phyloP scores from a whole-genome alignment of 2,797 vertebrate genomes.

The Loris lydekkerianus region DNA sequence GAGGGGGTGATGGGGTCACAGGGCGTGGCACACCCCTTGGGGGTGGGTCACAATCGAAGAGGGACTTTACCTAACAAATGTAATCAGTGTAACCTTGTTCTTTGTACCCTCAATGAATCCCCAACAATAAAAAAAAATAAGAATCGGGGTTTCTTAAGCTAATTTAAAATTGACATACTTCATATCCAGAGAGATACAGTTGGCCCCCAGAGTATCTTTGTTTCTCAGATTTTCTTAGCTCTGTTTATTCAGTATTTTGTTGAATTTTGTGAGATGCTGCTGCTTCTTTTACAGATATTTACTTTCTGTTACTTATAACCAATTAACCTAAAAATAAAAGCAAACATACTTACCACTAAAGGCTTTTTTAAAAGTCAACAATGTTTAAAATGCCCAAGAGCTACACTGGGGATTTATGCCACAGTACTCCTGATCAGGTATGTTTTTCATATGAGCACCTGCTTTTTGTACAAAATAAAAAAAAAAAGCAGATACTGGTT shows the following conservation, averaged over 20 bases:
- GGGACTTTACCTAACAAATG: too few relatives aligned
- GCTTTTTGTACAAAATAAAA: background rate
- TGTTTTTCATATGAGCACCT: constrained; percentile 58
- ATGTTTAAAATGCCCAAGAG: background rate
- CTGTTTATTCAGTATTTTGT: background rate
- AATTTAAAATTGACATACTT: background rate
- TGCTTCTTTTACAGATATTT: background rate
- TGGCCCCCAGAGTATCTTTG: background rate
- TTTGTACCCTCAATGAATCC: too few relatives aligned
- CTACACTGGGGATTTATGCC: background rate
- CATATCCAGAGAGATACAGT: background rate
- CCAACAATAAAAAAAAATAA: background rate
- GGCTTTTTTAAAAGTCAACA: background rate
- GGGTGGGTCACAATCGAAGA: too few relatives aligned
- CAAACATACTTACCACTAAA: constrained; percentile 13
- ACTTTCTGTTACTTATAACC: constrained; percentile 21
- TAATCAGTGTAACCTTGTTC: too few relatives aligned
- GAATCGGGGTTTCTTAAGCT: background rate
- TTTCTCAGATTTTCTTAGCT: background rate
- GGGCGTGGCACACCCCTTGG: too few relatives aligned
- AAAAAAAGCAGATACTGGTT: constrained; percentile 34
- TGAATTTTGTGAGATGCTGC: constrained; percentile 8
- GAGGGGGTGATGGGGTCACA: too few relatives aligned
- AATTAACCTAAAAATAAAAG: background rate
- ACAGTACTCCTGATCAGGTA: background rate